Base-by-base conservation (phyloP, 2,797 vertebrate species). In the Nothura maculosa region DNA sequence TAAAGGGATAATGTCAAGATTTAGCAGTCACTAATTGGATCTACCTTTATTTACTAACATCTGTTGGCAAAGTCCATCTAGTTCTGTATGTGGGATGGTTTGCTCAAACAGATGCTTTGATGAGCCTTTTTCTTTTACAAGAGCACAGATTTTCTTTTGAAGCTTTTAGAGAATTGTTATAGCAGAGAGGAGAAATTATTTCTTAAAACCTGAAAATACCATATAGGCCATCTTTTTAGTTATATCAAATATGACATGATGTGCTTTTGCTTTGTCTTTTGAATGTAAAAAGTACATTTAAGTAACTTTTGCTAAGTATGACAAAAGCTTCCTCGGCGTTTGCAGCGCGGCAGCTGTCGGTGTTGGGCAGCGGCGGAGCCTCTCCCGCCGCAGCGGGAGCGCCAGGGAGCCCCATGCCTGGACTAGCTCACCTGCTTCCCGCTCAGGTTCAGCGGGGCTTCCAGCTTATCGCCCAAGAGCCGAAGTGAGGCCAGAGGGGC, bases 1-100 rank as follows among this genome's bases (percentile, higher is more conserved):
- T 96, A 92, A 95, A 95, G 90, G 87, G 78, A 83, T 85, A 85
- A n/a, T 86, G 85, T 94, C 75, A 93, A 89, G 88, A 96, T 92
- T 81, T 83, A 83, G 76, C 75, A 40, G 19, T 21, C 32, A n/a
- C 30, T 93, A 76, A 82, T 12, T 90, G 58, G 63, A 80, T 57
- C 38, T 91, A 69, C 61, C 21, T 91, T 83, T 85, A 55, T 86
- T 76, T 89, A 82, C 45, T 87, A 81, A 72, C 52, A 91, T 89
- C 22, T 82, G n/a, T 82, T 89, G 80, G 66, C 30, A 57, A 66
- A 92, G 54, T 75, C 40, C 17, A 63, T 74, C 69, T 67, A 58
- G 77, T 85, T 88, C 40, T 61, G 12, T 30, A 36, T 57, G 45
- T 34, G 36, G 52, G 48, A 63, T 22, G 9, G 19, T 52, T 74